Evolutionary conservation across 2,113 vertebrate genomes (phyloP).

Genomic region (Nestor notabilis): DNA sequence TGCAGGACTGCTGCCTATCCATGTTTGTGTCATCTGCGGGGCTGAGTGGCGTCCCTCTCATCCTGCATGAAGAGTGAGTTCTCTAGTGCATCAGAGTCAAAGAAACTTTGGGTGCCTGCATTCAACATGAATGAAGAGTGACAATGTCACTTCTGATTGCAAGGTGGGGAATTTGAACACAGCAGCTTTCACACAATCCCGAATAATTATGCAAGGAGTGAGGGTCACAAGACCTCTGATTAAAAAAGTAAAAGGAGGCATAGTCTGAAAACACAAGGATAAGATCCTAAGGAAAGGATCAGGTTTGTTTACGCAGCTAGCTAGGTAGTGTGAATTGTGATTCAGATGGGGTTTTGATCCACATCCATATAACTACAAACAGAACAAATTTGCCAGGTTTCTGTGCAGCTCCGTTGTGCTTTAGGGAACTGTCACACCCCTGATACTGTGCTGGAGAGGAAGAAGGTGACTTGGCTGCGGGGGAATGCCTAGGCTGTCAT

Average conservation of each 20-base stretch:
- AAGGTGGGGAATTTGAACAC: neutral
- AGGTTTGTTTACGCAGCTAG: neutral
- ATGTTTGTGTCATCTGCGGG: fast-evolving
- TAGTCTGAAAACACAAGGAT: neutral
- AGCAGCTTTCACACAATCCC: neutral
- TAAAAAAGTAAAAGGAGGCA: neutral
- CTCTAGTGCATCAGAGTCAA: neutral
- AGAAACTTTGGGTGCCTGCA: neutral
- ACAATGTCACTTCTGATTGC: neutral
- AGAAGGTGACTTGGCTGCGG: neutral
- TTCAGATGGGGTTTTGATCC: neutral
- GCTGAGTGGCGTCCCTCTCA: neutral
- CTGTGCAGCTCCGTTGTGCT: fast-evolving
- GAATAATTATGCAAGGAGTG: neutral
- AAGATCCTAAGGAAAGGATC: neutral
- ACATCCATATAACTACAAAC: neutral
- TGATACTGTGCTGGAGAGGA: neutral
- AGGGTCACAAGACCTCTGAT: neutral
- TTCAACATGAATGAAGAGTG: neutral
- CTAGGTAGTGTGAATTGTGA: neutral
- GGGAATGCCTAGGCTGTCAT: neutral
- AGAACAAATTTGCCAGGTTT: neutral
- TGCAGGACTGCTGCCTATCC: neutral
- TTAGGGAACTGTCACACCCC: neutral
- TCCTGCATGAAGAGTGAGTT: neutral